Evolutionary conservation across 92 coral and sea anemone species (phyloP).

Genomic region (Epizoanthus fatuus): DNA sequence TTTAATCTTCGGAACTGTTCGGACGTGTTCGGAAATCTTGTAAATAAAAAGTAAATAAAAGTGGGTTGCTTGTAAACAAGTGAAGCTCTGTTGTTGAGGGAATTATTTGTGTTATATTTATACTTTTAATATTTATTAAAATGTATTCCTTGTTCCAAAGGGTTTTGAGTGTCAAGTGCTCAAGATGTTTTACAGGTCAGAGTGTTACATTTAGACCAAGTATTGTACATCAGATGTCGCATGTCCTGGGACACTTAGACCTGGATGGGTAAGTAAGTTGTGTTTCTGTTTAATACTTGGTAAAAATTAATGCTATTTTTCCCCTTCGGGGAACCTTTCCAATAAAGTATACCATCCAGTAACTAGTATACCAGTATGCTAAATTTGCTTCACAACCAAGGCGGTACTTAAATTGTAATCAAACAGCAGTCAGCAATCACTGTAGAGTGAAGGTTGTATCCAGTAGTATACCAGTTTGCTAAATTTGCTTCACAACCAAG

Average conservation of each 20-base stretch:
- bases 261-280: constrained; percentile 78
- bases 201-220: constrained; percentile 76
- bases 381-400: no score
- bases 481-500: no score
- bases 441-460: no score
- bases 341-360: background rate
- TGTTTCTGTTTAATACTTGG: background rate
- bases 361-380: no score
- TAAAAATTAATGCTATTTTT: background rate
- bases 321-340: background rate
- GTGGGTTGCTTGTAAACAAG: no score
- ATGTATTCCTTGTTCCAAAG: constrained; percentile 28
- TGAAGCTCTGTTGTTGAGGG: background rate
- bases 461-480: no score
- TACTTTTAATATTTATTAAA: background rate
- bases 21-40: no score
- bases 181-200: constrained; percentile 79
- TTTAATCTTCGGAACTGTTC: no score
- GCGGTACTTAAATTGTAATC: no score
- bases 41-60: no score
- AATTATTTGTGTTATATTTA: background rate
- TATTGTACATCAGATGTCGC: constrained; percentile 87
- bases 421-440: no score
- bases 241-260: constrained; percentile 82
- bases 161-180: constrained; percentile 69